Conservation (phyloP, 2,888 invertebrate genomes). For the Idaea biselata region DNA sequence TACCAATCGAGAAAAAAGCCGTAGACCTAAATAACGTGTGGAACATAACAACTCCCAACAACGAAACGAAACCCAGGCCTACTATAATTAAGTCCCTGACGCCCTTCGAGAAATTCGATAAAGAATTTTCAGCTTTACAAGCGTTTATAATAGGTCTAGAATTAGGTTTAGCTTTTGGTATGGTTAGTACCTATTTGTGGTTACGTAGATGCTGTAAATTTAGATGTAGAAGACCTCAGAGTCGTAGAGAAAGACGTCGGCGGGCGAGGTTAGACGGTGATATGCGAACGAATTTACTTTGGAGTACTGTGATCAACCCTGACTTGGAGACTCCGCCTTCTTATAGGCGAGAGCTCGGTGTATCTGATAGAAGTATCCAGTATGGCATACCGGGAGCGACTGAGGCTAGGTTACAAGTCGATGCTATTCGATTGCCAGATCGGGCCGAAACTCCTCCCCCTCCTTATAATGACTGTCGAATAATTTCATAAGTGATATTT, state of each 20-base stretch:
- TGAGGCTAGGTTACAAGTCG: constrained; percentile 49
- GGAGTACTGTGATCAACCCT: constrained; percentile 59
- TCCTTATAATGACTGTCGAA: constrained; percentile 66
- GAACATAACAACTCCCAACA: constrained; percentile 55
- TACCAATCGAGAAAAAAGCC: constrained; percentile 55
- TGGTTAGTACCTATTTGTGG: constrained; percentile 71
- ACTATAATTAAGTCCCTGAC: constrained; percentile 43
- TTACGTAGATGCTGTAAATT: constrained; percentile 53
- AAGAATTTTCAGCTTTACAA: constrained; percentile 67
- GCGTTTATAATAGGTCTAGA: constrained; percentile 69
- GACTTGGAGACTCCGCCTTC: constrained; percentile 68
- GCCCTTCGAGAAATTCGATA: constrained; percentile 63
- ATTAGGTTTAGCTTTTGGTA: constrained; percentile 66
- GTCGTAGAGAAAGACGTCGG: constrained; percentile 43
- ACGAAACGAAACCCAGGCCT: constrained; percentile 33
- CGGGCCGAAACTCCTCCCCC: constrained; percentile 73
- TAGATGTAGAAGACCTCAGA: constrained; percentile 42
- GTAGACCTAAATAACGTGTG: constrained; percentile 64
- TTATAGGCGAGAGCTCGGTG: constrained; percentile 53
- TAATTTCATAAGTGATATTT: constrained; percentile 39
- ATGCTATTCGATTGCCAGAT: constrained; percentile 54
- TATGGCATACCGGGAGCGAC: constrained; percentile 49
- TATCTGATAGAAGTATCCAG: constrained; percentile 54
- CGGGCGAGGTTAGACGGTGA: constrained; percentile 51
- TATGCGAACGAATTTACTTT: constrained; percentile 63